These are phyloP conservation scores for Ailuropoda melanoleuca DNA, from an alignment of 2,113 vertebrate species.

Conservation along the genomic window DNA sequence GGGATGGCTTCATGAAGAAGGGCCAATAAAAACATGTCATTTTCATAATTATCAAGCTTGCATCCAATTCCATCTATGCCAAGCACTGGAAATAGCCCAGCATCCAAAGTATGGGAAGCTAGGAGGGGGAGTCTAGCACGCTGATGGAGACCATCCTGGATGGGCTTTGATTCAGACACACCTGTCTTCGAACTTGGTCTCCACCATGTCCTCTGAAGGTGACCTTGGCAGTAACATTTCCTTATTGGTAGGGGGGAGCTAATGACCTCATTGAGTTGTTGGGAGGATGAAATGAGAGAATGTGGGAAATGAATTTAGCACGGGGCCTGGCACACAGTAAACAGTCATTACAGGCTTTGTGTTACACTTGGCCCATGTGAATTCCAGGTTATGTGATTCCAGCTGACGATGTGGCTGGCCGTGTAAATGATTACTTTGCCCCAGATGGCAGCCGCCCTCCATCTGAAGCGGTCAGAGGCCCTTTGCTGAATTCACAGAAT, in stretches of 20 bases:
- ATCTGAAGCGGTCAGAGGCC: background rate
- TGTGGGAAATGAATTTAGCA: background rate
- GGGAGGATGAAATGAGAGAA: background rate
- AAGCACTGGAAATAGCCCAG: background rate
- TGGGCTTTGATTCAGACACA: background rate
- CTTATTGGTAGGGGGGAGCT: background rate
- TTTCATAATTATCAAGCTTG: background rate
- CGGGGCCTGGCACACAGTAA: background rate
- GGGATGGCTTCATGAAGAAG: background rate
- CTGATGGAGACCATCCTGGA: fast-evolving
- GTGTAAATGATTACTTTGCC: background rate
- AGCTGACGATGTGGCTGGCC: fast-evolving
- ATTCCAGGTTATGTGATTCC: background rate
- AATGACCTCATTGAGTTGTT: fast-evolving
- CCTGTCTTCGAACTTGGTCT: background rate
- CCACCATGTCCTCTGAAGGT: background rate
- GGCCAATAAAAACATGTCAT: background rate
- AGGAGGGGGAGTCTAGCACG: background rate
- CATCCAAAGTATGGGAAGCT: background rate
- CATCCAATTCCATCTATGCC: background rate
- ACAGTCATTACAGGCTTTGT: background rate
- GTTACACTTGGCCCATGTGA: fast-evolving
- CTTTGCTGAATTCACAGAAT: background rate
- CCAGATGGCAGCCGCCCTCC: background rate
- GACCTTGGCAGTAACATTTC: background rate